Evolutionary conservation across 2,797 vertebrate species (phyloP).

Genomic region (Simalia tracyae): DNA sequence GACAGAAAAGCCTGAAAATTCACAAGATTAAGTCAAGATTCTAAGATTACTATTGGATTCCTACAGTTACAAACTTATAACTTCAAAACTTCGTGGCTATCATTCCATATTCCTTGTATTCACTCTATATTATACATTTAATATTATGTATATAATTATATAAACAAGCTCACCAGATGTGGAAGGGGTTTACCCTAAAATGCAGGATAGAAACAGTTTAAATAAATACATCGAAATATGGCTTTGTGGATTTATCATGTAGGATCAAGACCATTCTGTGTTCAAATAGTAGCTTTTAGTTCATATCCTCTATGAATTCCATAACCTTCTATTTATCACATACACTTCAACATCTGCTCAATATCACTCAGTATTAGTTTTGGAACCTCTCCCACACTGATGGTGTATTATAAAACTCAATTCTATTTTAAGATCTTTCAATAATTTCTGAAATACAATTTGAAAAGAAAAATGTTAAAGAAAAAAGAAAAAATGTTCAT

Average conservation of each 20-base stretch:
- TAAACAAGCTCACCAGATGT: not conserved
- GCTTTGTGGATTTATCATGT: not conserved
- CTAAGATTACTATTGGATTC: not conserved
- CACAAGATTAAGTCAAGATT: not conserved
- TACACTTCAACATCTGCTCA: not conserved
- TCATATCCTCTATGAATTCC: too few relatives aligned
- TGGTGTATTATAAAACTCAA: too few relatives aligned
- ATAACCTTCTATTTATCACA: not conserved
- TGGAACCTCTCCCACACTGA: not conserved
- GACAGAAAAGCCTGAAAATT: not conserved
- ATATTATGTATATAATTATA: not conserved
- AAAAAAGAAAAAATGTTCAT: too few relatives aligned
- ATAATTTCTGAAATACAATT: too few relatives aligned
- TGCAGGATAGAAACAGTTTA: too few relatives aligned
- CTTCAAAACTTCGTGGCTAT: not conserved
- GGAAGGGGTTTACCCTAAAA: not conserved
- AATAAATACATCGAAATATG: too few relatives aligned
- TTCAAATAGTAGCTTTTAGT: not conserved
- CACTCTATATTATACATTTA: too few relatives aligned
- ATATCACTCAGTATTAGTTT: not conserved
- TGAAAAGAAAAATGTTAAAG: too few relatives aligned
- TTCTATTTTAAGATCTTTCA: too few relatives aligned
- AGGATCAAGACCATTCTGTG: not conserved
- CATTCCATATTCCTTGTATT: not conserved
- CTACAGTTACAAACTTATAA: not conserved